These are phyloP conservation scores for Henricia sp. DNA, from an alignment of 53 echinoderm and acorn worm genomes.

Conservation along the genomic window DNA sequence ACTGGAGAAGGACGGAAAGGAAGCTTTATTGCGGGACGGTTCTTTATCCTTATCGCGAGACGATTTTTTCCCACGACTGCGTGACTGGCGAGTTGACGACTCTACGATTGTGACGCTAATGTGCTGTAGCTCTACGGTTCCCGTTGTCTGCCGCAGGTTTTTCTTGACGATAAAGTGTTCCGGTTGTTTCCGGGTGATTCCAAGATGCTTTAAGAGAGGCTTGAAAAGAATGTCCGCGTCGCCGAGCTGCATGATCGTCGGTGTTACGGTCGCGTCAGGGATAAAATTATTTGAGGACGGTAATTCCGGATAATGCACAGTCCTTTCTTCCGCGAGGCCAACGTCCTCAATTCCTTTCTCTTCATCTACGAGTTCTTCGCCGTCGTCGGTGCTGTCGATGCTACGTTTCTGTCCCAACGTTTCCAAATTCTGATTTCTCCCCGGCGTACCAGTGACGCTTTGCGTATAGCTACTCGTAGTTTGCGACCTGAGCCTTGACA, in stretches of 20 bases:
- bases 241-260: conserved; percentile 80
- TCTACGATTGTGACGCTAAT: conserved; percentile 83
- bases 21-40: conserved; percentile 23
- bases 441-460: conserved; percentile 37
- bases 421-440: conserved; percentile 41
- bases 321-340: background rate
- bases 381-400: conserved; percentile 27
- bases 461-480: conserved; percentile 39
- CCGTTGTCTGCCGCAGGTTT: conserved; percentile 37
- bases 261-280: conserved; percentile 66
- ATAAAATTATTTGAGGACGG: conserved; percentile 13
- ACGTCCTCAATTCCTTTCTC: conserved; percentile 11
- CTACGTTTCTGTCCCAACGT: conserved; percentile 34
- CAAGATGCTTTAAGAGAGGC: conserved; percentile 86
- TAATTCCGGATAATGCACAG: background rate
- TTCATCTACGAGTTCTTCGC: background rate
- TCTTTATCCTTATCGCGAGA: conserved; percentile 66
- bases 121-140: conserved; percentile 35
- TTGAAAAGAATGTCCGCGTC: conserved; percentile 94
- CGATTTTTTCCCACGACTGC: conserved; percentile 33
- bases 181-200: conserved; percentile 65
- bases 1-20: conserved; percentile 85
- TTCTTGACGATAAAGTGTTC: conserved; percentile 61
- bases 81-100: conserved; percentile 62
- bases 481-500: conserved; percentile 19